A percentile compares a stretch with the other conserved stretches of the same genome.
Evolutionary conservation across 2,797 vertebrate species (phyloP).

Genomic region (Caiman crocodilus): DNA sequence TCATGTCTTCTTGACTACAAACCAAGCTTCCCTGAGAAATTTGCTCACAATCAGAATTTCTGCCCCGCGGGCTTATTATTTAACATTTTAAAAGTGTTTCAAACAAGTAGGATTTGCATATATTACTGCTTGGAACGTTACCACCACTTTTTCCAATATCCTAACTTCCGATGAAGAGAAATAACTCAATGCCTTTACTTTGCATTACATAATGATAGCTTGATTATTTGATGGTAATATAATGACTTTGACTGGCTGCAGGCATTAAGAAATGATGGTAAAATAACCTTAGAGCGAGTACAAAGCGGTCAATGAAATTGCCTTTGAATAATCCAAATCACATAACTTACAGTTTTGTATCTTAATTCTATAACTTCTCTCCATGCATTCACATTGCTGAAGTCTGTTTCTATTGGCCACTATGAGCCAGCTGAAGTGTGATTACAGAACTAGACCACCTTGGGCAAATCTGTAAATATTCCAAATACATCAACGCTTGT

Average conservation of each 20-base stretch:
- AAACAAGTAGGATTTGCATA: neutral
- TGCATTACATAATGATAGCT: neutral
- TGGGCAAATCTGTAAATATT: neutral
- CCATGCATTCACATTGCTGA: neutral
- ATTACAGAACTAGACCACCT: neutral
- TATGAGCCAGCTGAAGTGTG: neutral
- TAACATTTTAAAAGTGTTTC: constrained; percentile 4
- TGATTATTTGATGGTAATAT: neutral
- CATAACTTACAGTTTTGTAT: neutral
- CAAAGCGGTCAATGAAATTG: neutral
- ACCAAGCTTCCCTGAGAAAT: neutral
- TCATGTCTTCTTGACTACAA: neutral
- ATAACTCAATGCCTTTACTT: neutral
- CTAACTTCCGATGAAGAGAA: neutral
- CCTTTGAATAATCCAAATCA: neutral
- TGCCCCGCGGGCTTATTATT: neutral
- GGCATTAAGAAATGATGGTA: neutral
- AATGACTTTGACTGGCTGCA: neutral
- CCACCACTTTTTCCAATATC: neutral
- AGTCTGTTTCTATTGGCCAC: neutral
- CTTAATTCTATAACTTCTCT: neutral
- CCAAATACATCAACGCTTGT: neutral
- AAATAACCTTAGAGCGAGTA: neutral
- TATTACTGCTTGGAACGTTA: neutral
- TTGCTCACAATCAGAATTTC: neutral